Percentiles rank a stretch among this genome's conserved stretches.
Conservation (phyloP, 2,797 vertebrate genomes). For the Parauchenoglanis ngamensis region DNA sequence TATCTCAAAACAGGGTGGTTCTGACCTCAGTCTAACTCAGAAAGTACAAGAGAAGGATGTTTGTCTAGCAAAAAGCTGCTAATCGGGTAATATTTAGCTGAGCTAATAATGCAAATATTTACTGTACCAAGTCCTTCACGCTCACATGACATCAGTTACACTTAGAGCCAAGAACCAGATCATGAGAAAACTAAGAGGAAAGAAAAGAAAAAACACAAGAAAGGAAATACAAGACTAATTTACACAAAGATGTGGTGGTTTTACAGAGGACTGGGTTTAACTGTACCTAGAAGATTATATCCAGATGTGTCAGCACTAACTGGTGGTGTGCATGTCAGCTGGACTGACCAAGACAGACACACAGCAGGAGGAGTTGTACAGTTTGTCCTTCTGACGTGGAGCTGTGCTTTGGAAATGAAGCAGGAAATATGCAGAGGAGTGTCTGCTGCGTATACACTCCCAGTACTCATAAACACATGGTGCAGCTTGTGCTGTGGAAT, state of each 20-base stretch:
- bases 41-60: constrained; percentile 12
- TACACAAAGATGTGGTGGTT: neutral
- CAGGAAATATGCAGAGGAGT: constrained; percentile 18
- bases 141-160: constrained; percentile 46
- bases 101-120: constrained; percentile 62
- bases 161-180: constrained; percentile 24
- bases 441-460: neutral
- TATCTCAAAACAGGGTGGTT: constrained; percentile 5
- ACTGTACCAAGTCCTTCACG: constrained; percentile 44
- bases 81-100: constrained; percentile 6
- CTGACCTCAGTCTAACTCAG: constrained; percentile 21
- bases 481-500: constrained; percentile 31
- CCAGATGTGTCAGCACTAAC: constrained; percentile 7
- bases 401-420: constrained; percentile 31
- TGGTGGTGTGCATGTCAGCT: neutral
- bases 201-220: neutral
- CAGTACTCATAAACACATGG: constrained; percentile 20
- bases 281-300: neutral
- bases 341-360: constrained; percentile 4
- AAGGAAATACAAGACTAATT: neutral
- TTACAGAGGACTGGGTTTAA: neutral
- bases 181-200: constrained; percentile 8
- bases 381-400: neutral
- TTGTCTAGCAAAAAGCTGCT: constrained; percentile 29
- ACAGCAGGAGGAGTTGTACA: constrained; percentile 1